phyloP scores from a whole-genome alignment of 2,797 vertebrate species.

The Phoeniculus purpureus region DNA sequence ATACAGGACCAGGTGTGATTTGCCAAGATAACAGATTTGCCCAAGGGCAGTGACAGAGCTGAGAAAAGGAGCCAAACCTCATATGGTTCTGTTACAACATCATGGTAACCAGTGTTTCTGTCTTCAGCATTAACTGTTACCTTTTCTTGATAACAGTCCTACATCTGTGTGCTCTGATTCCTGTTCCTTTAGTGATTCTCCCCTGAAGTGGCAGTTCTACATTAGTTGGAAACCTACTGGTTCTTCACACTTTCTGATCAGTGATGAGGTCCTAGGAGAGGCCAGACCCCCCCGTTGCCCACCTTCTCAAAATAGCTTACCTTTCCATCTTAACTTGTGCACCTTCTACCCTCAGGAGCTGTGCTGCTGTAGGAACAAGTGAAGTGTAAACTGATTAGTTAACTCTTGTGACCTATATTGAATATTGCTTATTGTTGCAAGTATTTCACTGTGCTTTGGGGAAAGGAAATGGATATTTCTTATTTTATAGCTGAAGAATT shows the following conservation, averaged over 20 bases:
- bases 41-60: neutral
- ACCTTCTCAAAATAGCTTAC: neutral
- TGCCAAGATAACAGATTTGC: neutral
- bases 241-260: neutral
- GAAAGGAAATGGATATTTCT: neutral
- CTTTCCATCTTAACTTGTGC: neutral
- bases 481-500: neutral
- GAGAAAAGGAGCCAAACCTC: neutral
- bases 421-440: neutral
- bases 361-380: neutral
- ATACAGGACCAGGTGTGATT: neutral
- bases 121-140: neutral
- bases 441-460: neutral
- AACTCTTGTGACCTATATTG: neutral
- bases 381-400: neutral
- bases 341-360: neutral
- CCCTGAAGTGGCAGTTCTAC: neutral
- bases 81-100: neutral
- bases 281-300: fast-evolving
- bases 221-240: neutral
- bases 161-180: neutral
- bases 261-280: neutral
- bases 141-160: neutral
- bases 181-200: neutral
- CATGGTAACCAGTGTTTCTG: neutral